These are phyloP conservation scores for Todiramphus chloris DNA, from an alignment of 2,113 vertebrate species.

Conservation along the genomic window DNA sequence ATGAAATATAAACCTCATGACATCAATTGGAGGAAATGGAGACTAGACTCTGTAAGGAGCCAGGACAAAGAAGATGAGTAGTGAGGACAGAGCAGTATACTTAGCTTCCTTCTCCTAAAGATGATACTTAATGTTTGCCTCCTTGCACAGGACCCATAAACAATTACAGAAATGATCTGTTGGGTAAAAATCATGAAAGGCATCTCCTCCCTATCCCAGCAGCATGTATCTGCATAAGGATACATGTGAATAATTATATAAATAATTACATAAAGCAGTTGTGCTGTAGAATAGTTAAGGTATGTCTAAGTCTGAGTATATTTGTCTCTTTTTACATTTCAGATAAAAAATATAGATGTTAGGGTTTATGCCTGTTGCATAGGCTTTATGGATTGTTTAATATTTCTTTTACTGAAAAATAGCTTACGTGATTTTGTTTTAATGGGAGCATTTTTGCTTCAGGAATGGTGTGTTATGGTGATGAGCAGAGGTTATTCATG, in stretches of 20 bases:
- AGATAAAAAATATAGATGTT: not conserved
- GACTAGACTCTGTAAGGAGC: not conserved
- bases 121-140: not conserved
- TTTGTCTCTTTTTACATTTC: not conserved
- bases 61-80: not conserved
- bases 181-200: not conserved
- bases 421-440: not conserved
- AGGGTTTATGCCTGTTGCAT: not conserved
- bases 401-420: not conserved
- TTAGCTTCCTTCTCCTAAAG: not conserved
- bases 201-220: not conserved
- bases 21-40: not conserved
- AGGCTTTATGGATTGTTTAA: not conserved
- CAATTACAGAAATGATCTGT: not conserved
- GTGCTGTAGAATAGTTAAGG: not conserved
- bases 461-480: not conserved
- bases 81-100: not conserved
- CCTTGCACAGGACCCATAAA: not conserved
- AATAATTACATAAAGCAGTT: not conserved
- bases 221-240: not conserved
- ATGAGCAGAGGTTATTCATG: not conserved
- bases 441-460: not conserved
- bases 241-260: not conserved
- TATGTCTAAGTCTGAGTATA: not conserved
- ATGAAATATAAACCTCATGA: not conserved